Evolutionary conservation across 2,888 invertebrate species (phyloP).

Genomic region (Lasioglossum lativentre): DNA sequence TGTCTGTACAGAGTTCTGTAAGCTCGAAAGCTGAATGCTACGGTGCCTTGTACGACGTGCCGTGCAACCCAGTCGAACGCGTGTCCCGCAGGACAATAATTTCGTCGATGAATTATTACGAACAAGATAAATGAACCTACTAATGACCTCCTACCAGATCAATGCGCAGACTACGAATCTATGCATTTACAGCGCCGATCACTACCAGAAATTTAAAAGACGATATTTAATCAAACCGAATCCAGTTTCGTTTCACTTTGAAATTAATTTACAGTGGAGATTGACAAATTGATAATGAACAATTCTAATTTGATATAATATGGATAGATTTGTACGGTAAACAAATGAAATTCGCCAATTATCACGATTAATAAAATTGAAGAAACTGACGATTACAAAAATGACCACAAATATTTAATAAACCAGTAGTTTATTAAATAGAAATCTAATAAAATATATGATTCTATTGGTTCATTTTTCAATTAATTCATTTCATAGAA

Average conservation of each 20-base stretch:
- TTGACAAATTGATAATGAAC: not conserved
- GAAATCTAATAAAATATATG: too few relatives aligned
- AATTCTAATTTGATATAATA: not conserved
- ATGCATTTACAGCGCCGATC: not conserved
- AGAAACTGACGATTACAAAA: not conserved
- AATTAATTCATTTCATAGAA: not conserved
- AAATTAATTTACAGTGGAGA: not conserved
- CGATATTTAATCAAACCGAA: not conserved
- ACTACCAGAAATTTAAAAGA: not conserved
- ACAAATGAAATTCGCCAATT: not conserved
- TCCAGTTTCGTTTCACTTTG: not conserved
- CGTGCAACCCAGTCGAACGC: slow-evolving; percentile 37
- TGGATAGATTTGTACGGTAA: not conserved
- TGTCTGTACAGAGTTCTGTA: slow-evolving; percentile 23
- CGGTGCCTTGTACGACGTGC: slow-evolving; percentile 41
- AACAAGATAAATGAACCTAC: slow-evolving; percentile 29
- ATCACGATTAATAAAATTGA: not conserved
- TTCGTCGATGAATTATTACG: slow-evolving; percentile 62
- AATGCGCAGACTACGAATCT: not conserved
- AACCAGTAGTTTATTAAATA: too few relatives aligned
- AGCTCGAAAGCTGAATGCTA: slow-evolving; percentile 31
- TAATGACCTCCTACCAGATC: not conserved
- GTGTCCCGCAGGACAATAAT: slow-evolving; percentile 53
- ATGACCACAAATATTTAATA: not conserved
- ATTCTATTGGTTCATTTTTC: too few relatives aligned